Evolutionary conservation across 2,797 vertebrate species (phyloP).

Genomic region (Microchirus variegatus): DNA sequence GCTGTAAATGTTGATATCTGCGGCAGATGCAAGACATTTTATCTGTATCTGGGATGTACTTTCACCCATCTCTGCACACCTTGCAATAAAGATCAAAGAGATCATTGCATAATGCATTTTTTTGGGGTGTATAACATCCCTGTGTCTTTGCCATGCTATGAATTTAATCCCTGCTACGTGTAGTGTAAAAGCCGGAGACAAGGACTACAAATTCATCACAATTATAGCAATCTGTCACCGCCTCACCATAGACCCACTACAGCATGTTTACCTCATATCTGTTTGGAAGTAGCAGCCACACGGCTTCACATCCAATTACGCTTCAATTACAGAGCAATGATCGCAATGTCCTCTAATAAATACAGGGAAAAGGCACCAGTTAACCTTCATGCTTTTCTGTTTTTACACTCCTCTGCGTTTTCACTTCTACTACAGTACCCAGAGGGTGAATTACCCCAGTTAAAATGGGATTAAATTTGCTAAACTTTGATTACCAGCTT

Average conservation of each 20-base stretch:
- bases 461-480: constrained; percentile 67
- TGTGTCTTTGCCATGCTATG: constrained; percentile 32
- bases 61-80: neutral
- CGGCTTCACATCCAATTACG: constrained; percentile 80
- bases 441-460: constrained; percentile 62
- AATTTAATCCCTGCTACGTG: constrained; percentile 64
- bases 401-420: constrained; percentile 61
- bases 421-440: constrained; percentile 54
- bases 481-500: constrained; percentile 73
- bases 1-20: neutral
- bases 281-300: constrained; percentile 67
- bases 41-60: no score
- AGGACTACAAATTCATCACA: constrained; percentile 77
- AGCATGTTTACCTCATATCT: constrained; percentile 77
- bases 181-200: constrained; percentile 54
- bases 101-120: constrained; percentile 5
- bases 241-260: constrained; percentile 53
- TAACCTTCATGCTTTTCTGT: constrained; percentile 74
- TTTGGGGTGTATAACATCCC: constrained; percentile 39
- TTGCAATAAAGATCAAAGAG: constrained; percentile 1
- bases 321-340: constrained; percentile 77
- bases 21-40: neutral
- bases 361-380: constrained; percentile 45
- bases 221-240: constrained; percentile 76
- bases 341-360: constrained; percentile 71